Evolutionary conservation across 2,113 vertebrate species (phyloP).

Genomic region (Delphinapterus leucas): DNA sequence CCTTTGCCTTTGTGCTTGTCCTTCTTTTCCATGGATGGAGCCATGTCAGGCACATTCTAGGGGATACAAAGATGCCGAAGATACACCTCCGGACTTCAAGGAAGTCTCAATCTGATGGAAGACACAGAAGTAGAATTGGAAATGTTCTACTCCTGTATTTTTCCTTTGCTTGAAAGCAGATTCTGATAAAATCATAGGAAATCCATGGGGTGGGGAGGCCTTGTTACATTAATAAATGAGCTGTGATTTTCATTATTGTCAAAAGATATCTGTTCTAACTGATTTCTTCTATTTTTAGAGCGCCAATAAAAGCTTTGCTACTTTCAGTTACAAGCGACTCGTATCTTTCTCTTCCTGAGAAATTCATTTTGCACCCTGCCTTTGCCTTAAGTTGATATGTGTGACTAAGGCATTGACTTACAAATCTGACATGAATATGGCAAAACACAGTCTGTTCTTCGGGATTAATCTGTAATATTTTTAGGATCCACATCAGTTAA

Average conservation of each 20-base stretch:
- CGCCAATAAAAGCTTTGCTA: neutral
- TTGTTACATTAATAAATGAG: slow-evolving; percentile 30
- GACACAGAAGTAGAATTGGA: neutral
- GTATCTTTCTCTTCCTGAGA: slow-evolving; percentile 17
- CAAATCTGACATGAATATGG: neutral
- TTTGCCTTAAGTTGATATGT: neutral
- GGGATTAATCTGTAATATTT: neutral
- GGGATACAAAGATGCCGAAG: neutral
- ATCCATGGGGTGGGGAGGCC: neutral
- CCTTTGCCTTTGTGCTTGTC: neutral
- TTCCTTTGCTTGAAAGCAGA: neutral
- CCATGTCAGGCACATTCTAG: neutral
- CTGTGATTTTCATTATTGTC: slow-evolving; percentile 44
- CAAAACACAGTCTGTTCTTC: neutral
- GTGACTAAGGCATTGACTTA: neutral
- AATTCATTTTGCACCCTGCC: neutral
- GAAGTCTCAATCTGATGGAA: neutral
- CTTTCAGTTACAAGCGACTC: neutral
- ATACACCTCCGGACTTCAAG: neutral
- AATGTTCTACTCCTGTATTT: neutral
- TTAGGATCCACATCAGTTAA: neutral
- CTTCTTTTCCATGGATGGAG: neutral
- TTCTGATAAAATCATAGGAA: neutral
- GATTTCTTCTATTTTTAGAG: slow-evolving; percentile 33
- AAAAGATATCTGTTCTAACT: neutral